These are phyloP conservation scores for Leptogaster cylindrica DNA, from an alignment of 2,888 invertebrate species.

Conservation along the genomic window DNA sequence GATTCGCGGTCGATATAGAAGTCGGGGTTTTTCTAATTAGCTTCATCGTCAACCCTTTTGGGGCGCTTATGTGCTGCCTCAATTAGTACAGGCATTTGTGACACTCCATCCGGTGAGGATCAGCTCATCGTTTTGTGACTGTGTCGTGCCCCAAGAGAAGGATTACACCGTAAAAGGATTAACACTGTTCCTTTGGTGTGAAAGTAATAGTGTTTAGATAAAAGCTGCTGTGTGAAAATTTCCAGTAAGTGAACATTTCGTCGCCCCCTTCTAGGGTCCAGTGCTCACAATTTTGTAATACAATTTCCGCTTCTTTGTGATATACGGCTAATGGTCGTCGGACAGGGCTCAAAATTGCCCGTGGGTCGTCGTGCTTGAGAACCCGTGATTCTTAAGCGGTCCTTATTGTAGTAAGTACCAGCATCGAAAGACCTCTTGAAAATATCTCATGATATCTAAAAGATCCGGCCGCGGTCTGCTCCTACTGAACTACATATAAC, in stretches of 20 bases:
- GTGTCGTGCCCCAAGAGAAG: background rate
- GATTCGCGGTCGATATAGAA: too few species aligned
- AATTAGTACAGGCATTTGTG: background rate
- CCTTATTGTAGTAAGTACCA: slow-evolving; percentile 6
- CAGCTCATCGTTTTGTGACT: background rate
- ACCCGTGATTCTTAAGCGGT: slow-evolving; percentile 1
- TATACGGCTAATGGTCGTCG: background rate
- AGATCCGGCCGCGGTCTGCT: slow-evolving; percentile 13
- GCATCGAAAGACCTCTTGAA: slow-evolving; percentile 15
- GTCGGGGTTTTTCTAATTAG: too few species aligned
- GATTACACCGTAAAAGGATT: background rate
- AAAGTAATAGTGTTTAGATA: background rate
- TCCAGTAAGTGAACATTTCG: background rate
- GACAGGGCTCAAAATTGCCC: background rate
- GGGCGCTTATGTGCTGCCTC: background rate
- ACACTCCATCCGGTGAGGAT: background rate
- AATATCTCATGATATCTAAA: slow-evolving; percentile 25
- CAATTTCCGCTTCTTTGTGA: slow-evolving; percentile 17
- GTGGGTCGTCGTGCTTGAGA: background rate
- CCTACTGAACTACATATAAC: slow-evolving; percentile 24
- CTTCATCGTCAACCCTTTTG: background rate
- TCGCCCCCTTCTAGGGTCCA: background rate
- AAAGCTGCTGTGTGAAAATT: background rate
- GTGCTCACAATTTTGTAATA: background rate
- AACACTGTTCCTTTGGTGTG: slow-evolving; percentile 1